Evolutionary conservation across 2,888 invertebrate species (phyloP), one percentile per base, ranked within the genome.

Genomic region (Drosophila buzzatii): DNA sequence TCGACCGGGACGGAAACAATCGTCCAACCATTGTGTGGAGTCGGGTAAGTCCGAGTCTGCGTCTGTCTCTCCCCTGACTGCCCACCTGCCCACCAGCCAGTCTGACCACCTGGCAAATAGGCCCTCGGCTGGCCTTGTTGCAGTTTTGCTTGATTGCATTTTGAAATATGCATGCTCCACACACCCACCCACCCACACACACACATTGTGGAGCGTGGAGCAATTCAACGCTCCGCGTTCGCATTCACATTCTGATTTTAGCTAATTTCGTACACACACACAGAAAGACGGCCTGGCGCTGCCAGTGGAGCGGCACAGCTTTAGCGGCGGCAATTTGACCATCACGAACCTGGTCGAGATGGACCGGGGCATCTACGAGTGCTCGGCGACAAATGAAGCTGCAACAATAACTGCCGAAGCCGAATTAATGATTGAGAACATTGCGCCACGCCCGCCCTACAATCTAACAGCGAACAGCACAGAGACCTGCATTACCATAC

Each of bases 381-480:
- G 97, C 92, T 95, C 96, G 56, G 97, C 97, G 2, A 96, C 96
- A 82, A 98, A 98, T 94, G 97, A 97, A 89, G 98, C 98, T 7
- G 97, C 97, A 51, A 96, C 96, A n/a, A 96, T 98, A 55, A 95
- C 95, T 31, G 95, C 95, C 2, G 97, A 97, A 93, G 95, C 96
- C 0, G 97, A 97, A 94, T 94, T 97, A 69, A 95, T 97, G 92
- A 96, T 97, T 53, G 96, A 97, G 94, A 98, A 97, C 92, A 95
- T 96, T 58, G 96, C 97, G 33, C 98, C 98, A n/a, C 96, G 97
- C 88, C 97, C 98, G 18, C 98, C 98, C 0, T 96, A 97, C 93
- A 97, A 97, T 93, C 94, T 99, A 49, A 95, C 96, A 27, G 97
- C 97, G 27, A 95, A 95, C 72, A 95, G 97, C 60, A 95, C 95